Percentiles rank a stretch among this genome's conserved stretches.
phyloP scores from a whole-genome alignment of 1,140 invertebrate species.

The Drosophila malerkotliana region DNA sequence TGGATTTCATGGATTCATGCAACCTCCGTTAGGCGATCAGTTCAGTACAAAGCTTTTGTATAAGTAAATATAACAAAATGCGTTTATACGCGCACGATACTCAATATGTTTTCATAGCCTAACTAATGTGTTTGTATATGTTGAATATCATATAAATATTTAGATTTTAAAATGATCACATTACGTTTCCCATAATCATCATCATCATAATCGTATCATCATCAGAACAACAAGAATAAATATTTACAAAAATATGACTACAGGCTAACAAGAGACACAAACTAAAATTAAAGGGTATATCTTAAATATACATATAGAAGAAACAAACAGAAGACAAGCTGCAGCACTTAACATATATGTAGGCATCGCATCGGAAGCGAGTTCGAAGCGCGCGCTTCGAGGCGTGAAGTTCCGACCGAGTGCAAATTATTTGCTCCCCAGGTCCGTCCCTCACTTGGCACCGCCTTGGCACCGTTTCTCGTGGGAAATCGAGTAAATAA shows the following conservation, averaged over 20 bases:
- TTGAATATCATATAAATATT: conserved; percentile 74
- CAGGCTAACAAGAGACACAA: conserved; percentile 50
- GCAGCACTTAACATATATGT: conserved; percentile 67
- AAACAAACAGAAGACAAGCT: conserved; percentile 51
- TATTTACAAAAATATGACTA: conserved; percentile 72
- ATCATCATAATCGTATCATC: conserved; percentile 54
- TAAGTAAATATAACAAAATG: conserved; percentile 80
- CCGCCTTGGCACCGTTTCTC: conserved; percentile 65
- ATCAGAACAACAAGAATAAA: conserved; percentile 75
- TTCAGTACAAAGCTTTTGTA: conserved; percentile 70
- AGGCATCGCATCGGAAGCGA: conserved; percentile 32
- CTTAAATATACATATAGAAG: conserved; percentile 54
- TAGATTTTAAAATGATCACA: conserved; percentile 79
- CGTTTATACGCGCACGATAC: conserved; percentile 51
- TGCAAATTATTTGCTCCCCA: conserved; percentile 41
- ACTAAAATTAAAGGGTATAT: conserved; percentile 51
- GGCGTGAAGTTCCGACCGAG: conserved; percentile 54
- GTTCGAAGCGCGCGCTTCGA: conserved; percentile 49
- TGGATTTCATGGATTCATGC: conserved; percentile 58
- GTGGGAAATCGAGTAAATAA: conserved; percentile 37
- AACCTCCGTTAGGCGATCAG: conserved; percentile 66
- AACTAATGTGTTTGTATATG: conserved; percentile 57
- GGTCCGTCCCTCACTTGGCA: conserved; percentile 44
- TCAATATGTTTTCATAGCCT: conserved; percentile 62
- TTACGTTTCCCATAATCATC: conserved; percentile 78